Evolutionary conservation across 1,140 invertebrate species (phyloP).

Genomic region (Cepaea nemoralis): DNA sequence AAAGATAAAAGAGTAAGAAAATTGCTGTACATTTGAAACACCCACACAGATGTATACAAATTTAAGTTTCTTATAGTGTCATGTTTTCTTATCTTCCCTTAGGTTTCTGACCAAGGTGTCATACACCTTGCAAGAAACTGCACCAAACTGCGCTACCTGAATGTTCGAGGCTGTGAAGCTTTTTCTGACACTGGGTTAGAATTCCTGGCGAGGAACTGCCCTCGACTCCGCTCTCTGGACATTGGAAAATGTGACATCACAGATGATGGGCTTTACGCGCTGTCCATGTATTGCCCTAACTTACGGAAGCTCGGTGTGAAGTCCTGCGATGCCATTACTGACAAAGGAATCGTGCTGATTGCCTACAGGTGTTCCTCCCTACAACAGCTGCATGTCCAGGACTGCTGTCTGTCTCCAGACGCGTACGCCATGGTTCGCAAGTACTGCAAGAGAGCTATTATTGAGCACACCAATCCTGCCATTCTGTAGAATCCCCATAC

Average conservation of each 20-base stretch:
- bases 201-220: slow-evolving; percentile 85
- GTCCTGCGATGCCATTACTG: slow-evolving; percentile 89
- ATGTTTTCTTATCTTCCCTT: background rate
- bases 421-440: slow-evolving; percentile 91
- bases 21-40: too few relatives aligned
- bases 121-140: slow-evolving; percentile 88
- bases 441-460: slow-evolving; percentile 90
- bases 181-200: slow-evolving; percentile 90
- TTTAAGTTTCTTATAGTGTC: too few relatives aligned
- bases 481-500: slow-evolving; percentile 78
- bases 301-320: slow-evolving; percentile 89
- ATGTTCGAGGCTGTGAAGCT: slow-evolving; percentile 90
- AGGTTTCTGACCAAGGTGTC: slow-evolving; percentile 90
- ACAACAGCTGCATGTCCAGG: slow-evolving; percentile 91
- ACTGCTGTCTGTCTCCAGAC: slow-evolving; percentile 84
- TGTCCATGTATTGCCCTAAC: slow-evolving; percentile 90
- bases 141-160: slow-evolving; percentile 90
- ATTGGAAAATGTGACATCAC: slow-evolving; percentile 93
- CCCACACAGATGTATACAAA: too few relatives aligned
- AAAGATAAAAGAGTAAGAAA: too few relatives aligned
- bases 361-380: slow-evolving; percentile 86
- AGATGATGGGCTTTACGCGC: slow-evolving; percentile 84
- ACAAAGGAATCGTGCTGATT: slow-evolving; percentile 86
- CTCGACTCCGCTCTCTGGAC: slow-evolving; percentile 85
- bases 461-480: slow-evolving; percentile 93